Evolutionary conservation across 1,140 invertebrate genomes (phyloP), one percentile per base, ranked within the genome.

Genomic region (Daktulosphaira vitifoliae): DNA sequence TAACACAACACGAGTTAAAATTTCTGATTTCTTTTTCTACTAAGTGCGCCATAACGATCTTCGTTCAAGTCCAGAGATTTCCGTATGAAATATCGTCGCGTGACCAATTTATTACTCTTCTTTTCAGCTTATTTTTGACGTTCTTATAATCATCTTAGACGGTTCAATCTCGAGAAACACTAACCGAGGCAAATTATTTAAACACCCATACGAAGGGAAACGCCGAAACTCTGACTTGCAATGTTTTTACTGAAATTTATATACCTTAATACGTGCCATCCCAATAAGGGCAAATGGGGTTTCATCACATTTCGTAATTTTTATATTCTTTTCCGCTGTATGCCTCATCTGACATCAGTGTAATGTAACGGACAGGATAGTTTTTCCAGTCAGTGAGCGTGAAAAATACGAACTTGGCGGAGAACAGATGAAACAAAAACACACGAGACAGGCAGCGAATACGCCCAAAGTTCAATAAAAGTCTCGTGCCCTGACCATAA

Each of bases 381-480:
- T 33, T 33, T 33, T 33, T 33, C 29, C 29, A 33, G 29, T 33
- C 29, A 33, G 29, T 33, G 29, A 33, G 29, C 29, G 29, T 33
- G 29, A 33, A 33, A 33, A 33, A 33, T 33, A 20, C 51, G 51
- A 2, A 7, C 2, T 5, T 5, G 6, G 23, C 22, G 16, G 8
- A 18, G 20, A 22, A 13, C 38, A 16, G 39, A 26, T 16, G 54
- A 44, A 59, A 56, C 37, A 56, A 56, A 56, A 56, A 59, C 54
- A 44, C 54, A 18, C 39, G 11, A 59, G 54, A 59, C 42, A 25
- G 54, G 54, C 16, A 22, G 38, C 23, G 54, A 22, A 44, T 59
- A 59, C 54, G 54, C 54, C 54, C 54, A 59, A 59, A 44, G 54
- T 59, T 59, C 39, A 44, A 59, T 59, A 59, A 59, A 59, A 59